Conservation (phyloP, 2,113 vertebrate species). For the Ptilorrhoa leucosticta region DNA sequence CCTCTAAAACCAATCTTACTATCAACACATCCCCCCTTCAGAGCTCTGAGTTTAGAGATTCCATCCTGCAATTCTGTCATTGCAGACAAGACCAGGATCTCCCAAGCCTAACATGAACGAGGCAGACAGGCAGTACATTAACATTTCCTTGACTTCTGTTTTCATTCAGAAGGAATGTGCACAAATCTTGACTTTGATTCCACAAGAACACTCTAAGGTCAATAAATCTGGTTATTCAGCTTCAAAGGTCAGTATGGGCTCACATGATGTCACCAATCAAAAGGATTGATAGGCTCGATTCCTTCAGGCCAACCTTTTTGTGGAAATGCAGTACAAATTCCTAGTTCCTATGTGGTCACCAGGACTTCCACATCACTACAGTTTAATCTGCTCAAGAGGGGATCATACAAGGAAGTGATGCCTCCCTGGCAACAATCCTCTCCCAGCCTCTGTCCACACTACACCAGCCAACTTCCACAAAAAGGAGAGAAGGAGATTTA, state of each 20-base stretch:
- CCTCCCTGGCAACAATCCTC: conserved; percentile 15
- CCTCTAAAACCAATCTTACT: neutral
- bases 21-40: neutral
- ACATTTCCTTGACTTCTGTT: neutral
- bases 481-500: conserved; percentile 53
- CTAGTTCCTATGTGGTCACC: neutral
- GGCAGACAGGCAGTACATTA: neutral
- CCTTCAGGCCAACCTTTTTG: neutral
- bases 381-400: conserved; percentile 51
- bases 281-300: neutral
- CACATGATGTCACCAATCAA: neutral
- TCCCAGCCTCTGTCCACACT: neutral
- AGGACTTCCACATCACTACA: neutral
- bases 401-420: conserved; percentile 35
- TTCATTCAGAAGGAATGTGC: neutral
- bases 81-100: neutral
- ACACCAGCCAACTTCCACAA: conserved; percentile 40
- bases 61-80: neutral
- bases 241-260: neutral
- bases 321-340: neutral
- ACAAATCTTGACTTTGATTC: neutral
- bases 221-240: neutral
- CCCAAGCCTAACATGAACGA: neutral
- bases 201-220: neutral
- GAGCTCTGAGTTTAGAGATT: neutral